Base-by-base conservation (phyloP, 2,113 vertebrate species). In the Etheostoma cragini region DNA sequence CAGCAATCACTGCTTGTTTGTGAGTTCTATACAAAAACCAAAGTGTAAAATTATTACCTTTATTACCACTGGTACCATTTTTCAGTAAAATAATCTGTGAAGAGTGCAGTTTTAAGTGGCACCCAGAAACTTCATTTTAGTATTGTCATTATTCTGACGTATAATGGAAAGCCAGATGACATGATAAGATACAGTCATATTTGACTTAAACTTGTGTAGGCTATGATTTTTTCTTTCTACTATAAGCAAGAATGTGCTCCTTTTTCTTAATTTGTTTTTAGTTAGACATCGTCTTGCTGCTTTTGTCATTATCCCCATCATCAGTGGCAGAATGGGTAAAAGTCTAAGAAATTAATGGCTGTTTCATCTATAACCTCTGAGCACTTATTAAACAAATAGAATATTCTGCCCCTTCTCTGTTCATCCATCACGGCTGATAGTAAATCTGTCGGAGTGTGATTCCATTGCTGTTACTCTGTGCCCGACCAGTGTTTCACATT, bases 401-500 rank as follows among this genome's bases (percentile, higher is more conserved):
- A 76, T 73, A 85, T 85, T 85, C 63, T 46, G 60, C 54, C 56
- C 56, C 60, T 45, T 63, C 81, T 79, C 63, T 58, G 57, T 80
- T 89, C 72, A 89, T 91, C 60, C 78, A 86, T 77, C 78, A 84
- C 58, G 16, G 58, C 56, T 67, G 68, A 86, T 65, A 84, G 78
- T 82, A 87, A 89, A 89, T 73, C 72, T 88, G 82, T 78, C 82
- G 3, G 26, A 52, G 46, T 13, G 4, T 42, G 57, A 86, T 74
- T 81, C 70, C 14, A 13, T 26, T 49, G 52, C 38, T 30, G 53
- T 50, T 35, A 57, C 73, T n/a, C 21, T 30, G 52, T 30, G 53
- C 50, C 50, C 56, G 26, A 72, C 57, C 74, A 76, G 68, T 84
- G 88, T 92, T 91, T 85, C 86, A 86, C 80, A 89, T 92, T 89